Conservation (phyloP, 1,140 invertebrate species). For the Drosophila truncata region DNA sequence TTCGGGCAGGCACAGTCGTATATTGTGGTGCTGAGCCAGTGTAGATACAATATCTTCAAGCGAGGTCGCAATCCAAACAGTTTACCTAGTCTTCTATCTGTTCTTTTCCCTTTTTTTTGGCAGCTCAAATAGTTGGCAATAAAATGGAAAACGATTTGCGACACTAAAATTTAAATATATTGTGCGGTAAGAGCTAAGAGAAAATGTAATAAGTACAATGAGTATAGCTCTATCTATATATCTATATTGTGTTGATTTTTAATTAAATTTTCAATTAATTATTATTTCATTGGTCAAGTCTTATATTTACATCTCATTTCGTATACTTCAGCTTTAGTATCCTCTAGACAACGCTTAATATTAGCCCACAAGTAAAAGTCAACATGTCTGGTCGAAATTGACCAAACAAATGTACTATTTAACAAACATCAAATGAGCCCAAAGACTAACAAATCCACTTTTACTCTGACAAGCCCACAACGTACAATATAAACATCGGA, state of each 20-base stretch:
- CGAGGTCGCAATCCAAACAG: slow-evolving; percentile 18
- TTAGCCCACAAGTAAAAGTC: slow-evolving; percentile 5
- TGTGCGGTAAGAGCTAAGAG: not conserved
- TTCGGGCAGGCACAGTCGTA: slow-evolving; percentile 12
- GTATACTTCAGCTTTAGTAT: not conserved
- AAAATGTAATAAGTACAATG: not conserved
- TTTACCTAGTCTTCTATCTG: not conserved
- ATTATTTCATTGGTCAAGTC: not conserved
- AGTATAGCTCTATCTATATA: too few relatives aligned
- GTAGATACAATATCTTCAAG: slow-evolving; percentile 13
- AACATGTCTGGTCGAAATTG: slow-evolving; percentile 24
- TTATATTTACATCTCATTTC: slow-evolving; percentile 1
- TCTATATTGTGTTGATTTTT: not conserved
- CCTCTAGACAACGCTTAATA: not conserved
- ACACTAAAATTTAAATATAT: not conserved
- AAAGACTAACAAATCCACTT: slow-evolving; percentile 18
- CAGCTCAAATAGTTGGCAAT: slow-evolving; percentile 13
- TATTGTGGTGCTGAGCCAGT: slow-evolving; percentile 14
- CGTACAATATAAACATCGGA: not conserved
- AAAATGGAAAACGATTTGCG: slow-evolving; percentile 6
- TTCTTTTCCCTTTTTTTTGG: not conserved
- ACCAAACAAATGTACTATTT: slow-evolving; percentile 29
- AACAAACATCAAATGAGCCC: slow-evolving; percentile 10
- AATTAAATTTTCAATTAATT: not conserved
- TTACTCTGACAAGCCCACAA: not conserved